These are phyloP conservation scores for Carlito syrichta DNA, from an alignment of 2,113 vertebrate genomes.

Conservation along the genomic window DNA sequence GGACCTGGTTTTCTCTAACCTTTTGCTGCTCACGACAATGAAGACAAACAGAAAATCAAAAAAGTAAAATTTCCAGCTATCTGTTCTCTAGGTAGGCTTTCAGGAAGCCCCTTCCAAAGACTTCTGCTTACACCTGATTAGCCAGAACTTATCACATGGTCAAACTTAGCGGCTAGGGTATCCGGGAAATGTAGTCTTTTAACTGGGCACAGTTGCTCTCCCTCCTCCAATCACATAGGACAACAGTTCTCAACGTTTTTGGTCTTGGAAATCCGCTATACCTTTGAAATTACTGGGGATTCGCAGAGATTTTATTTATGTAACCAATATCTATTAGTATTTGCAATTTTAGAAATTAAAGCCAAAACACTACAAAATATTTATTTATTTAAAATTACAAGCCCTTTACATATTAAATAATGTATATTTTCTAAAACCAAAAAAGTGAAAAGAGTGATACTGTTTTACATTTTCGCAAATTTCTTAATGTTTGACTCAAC, in stretches of 20 bases:
- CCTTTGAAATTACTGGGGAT: not conserved
- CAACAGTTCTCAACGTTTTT: not conserved
- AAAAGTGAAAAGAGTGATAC: not conserved
- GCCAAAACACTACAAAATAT: not conserved
- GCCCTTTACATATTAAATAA: not conserved
- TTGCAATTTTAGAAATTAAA: constrained; percentile 1
- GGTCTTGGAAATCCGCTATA: not conserved
- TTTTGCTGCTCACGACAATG: too few species aligned
- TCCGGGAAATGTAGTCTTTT: constrained; percentile 4
- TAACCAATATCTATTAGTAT: not conserved
- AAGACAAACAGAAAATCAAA: not conserved
- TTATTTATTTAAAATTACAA: not conserved
- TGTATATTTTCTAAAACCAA: not conserved
- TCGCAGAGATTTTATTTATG: not conserved
- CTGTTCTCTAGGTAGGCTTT: not conserved
- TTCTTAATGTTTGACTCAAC: not conserved
- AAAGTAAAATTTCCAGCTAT: not conserved
- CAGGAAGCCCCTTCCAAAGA: not conserved
- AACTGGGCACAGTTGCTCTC: not conserved
- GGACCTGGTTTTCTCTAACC: too few species aligned
- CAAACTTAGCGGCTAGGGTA: not conserved
- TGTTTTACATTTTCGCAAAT: not conserved
- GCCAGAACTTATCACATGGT: not conserved
- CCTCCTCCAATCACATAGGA: not conserved
- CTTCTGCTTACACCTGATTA: not conserved